A percentile compares a stretch with the other conserved stretches of the same genome.
These are phyloP conservation scores for Euphonia xanthogaster DNA, from an alignment of 2,797 vertebrate genomes.

Conservation along the genomic window DNA sequence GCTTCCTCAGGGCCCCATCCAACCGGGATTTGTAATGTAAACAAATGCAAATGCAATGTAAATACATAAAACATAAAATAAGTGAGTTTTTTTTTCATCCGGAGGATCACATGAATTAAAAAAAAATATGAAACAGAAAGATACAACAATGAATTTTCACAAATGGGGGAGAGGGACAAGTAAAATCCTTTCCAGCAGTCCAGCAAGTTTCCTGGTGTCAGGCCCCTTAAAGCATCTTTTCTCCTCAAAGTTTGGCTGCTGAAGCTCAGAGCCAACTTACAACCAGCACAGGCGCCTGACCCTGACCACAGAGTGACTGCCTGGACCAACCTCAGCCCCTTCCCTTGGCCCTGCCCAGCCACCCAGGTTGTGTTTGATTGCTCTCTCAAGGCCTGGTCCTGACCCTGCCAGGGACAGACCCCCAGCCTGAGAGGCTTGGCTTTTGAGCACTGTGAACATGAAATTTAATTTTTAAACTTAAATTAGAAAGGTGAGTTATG, in stretches of 20 bases:
- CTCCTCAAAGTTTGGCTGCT: neutral
- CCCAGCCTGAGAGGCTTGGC: rapidly evolving
- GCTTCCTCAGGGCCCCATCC: neutral
- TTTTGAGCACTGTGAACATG: neutral
- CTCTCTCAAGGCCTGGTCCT: neutral
- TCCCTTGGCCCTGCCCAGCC: neutral
- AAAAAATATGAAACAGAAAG: neutral
- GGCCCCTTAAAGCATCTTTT: neutral
- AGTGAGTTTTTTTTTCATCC: neutral
- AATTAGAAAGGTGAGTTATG: neutral
- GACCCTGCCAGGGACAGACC: neutral
- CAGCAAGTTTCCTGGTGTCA: neutral
- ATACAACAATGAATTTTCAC: neutral
- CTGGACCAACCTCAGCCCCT: rapidly evolving
- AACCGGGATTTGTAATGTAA: rapidly evolving
- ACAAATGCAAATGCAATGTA: neutral
- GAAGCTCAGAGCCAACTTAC: neutral
- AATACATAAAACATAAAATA: neutral
- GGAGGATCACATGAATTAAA: neutral
- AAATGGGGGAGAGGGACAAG: neutral
- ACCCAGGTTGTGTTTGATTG: rapidly evolving
- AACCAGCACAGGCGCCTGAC: neutral
- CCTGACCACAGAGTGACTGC: neutral
- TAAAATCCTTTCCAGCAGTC: neutral
- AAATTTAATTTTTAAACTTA: neutral